Percentiles rank a stretch among this genome's conserved stretches.
phyloP scores from a whole-genome alignment of 2,888 invertebrate genomes.

The Girardia tigrina region DNA sequence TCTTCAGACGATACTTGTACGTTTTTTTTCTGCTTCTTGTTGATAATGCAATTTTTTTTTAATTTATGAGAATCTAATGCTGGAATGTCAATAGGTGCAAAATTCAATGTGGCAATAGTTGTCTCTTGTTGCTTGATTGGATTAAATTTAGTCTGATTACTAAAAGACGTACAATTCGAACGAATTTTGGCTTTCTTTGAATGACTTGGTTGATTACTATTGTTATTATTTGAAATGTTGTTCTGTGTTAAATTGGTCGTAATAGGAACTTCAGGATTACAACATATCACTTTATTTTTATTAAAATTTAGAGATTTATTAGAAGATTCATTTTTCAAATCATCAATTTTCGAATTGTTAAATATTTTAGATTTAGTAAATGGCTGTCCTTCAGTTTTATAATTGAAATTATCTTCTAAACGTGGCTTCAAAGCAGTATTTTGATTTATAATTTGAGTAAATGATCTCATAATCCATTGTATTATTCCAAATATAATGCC shows the following conservation, averaged over 20 bases:
- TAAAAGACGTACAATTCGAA: not conserved
- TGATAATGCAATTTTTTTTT: not conserved
- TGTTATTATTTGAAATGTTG: not conserved
- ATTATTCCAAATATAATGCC: not conserved
- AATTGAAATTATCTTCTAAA: not conserved
- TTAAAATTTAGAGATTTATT: not conserved
- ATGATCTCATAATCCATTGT: not conserved
- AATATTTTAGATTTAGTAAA: not conserved
- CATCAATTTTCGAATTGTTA: too few species aligned
- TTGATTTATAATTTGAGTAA: not conserved
- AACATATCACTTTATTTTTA: not conserved
- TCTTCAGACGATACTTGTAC: not conserved
- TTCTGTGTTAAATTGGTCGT: not conserved
- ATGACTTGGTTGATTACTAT: not conserved
- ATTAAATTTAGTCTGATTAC: not conserved
- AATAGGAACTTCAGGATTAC: not conserved
- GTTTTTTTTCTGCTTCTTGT: not conserved
- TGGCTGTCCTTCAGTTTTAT: not conserved
- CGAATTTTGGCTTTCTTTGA: not conserved
- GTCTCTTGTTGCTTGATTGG: not conserved
- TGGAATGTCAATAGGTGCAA: not conserved
- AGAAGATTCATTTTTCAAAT: not conserved
- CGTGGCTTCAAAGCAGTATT: not conserved
- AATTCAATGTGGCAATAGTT: not conserved
- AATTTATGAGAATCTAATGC: not conserved